Percentiles rank a stretch among this genome's conserved stretches.
Conservation (phyloP, 2,797 vertebrate genomes). For the Lacerta agilis region DNA sequence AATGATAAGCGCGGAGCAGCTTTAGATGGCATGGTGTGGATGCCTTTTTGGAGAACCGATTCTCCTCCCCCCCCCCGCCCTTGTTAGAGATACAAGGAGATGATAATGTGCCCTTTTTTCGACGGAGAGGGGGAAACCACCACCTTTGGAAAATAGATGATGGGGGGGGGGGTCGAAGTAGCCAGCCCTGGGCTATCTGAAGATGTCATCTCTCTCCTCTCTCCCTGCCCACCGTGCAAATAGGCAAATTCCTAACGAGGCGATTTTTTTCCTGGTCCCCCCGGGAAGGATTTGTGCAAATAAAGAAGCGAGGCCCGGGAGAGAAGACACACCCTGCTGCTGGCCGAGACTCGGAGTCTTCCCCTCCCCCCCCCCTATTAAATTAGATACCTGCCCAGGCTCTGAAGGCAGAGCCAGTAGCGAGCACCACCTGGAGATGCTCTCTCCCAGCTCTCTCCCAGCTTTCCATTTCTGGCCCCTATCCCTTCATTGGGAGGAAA, state of each 20-base stretch:
- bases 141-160: background rate
- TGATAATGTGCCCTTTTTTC: too few species aligned
- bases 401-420: background rate
- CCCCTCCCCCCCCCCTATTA: background rate
- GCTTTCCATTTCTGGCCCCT: background rate
- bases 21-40: background rate
- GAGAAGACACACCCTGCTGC: constrained; percentile 35
- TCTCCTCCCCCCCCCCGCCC: background rate
- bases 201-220: background rate
- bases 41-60: background rate
- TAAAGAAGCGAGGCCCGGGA: background rate
- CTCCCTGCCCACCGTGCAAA: background rate
- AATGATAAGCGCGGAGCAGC: too few species aligned
- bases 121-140: too few species aligned
- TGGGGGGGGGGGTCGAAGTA: background rate
- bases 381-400: background rate
- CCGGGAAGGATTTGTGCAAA: background rate
- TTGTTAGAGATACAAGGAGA: background rate
- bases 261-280: background rate
- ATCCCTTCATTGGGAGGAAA: background rate
- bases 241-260: too few species aligned
- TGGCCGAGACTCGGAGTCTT: background rate
- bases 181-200: background rate
- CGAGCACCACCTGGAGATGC: background rate
- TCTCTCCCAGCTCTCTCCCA: too few species aligned